phyloP scores from a whole-genome alignment of 2,113 vertebrate genomes.

The Hypomesus transpacificus region DNA sequence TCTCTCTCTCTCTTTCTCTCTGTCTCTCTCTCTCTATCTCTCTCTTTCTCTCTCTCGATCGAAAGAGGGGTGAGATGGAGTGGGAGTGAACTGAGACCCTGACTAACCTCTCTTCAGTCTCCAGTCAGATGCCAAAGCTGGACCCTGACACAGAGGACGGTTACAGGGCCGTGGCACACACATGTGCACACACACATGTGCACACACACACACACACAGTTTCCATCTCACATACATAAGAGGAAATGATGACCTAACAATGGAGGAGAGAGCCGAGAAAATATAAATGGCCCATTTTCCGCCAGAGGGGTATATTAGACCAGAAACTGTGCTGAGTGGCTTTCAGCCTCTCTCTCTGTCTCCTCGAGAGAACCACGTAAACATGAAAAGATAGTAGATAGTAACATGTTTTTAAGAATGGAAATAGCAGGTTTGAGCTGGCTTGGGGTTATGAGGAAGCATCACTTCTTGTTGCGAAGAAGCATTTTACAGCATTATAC shows the following conservation, averaged over 20 bases:
- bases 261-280: constrained; percentile 15
- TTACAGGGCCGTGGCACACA: not conserved
- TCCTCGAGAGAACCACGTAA: constrained; percentile 8
- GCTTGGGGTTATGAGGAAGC: no score
- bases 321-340: constrained; percentile 9
- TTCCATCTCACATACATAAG: not conserved
- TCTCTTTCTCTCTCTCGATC: no score
- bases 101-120: not conserved
- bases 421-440: no score
- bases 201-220: constrained; percentile 3
- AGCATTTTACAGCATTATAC: no score
- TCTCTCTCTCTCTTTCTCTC: no score
- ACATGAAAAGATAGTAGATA: not conserved
- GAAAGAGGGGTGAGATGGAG: not conserved
- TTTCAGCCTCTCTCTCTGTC: constrained; percentile 14
- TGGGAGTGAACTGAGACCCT: not conserved
- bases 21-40: no score
- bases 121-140: not conserved
- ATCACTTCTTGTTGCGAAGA: no score
- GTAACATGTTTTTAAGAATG: no score
- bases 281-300: constrained; percentile 25
- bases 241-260: not conserved
- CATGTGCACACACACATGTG: not conserved
- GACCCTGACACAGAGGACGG: not conserved
- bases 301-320: constrained; percentile 5